Evolutionary conservation across 2,113 vertebrate genomes (phyloP), one percentile per base, ranked within the genome.

Genomic region (Delphinapterus leucas): DNA sequence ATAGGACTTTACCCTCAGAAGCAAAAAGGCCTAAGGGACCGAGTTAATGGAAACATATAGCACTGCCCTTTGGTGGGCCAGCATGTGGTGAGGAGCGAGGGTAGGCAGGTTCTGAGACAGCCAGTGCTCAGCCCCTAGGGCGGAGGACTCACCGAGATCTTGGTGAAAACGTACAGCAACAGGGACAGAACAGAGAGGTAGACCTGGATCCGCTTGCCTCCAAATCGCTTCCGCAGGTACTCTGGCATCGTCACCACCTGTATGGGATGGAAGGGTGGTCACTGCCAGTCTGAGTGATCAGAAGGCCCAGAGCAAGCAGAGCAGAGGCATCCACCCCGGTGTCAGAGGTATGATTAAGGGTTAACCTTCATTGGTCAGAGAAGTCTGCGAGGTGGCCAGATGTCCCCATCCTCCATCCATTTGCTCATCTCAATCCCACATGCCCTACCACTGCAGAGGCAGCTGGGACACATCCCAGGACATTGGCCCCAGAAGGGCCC

Each of bases 241-340:
- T 99, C 99, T 0, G 99, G 99, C 99, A 99, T 99, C 14, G 99
- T 99, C 96, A 99, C 99, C 88, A 99, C 99, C 99, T 99, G 94
- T 8, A 61, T 13, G 28, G 65, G 10, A 73, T 17, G 26, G 1
- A 33, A 67, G 8, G 2, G 36, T 33, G 2, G 81, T 91, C 63
- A 91, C 47, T 3, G 15, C 15, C 4, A 49, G 67, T 93, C 15
- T 7, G 41, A 68, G 53, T 67, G 79, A 80, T 61, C 38, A 53
- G 60, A 80, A 63, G n/a, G 60, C 12, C 90, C 68, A 84, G 23
- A 55, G 53, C 17, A 41, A 65, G 25, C 71, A 81, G 53, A 82
- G 47, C 15, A 23, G 41, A 12, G 20, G 21, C 21, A 36, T 38
- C 67, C 8, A 58, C 18, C 25, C 20, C 5, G n/a, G 41, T 36